A percentile compares a stretch with the other conserved stretches of the same genome.
phyloP scores from a whole-genome alignment of 2,797 vertebrate species.

The Sebastes cheni region DNA sequence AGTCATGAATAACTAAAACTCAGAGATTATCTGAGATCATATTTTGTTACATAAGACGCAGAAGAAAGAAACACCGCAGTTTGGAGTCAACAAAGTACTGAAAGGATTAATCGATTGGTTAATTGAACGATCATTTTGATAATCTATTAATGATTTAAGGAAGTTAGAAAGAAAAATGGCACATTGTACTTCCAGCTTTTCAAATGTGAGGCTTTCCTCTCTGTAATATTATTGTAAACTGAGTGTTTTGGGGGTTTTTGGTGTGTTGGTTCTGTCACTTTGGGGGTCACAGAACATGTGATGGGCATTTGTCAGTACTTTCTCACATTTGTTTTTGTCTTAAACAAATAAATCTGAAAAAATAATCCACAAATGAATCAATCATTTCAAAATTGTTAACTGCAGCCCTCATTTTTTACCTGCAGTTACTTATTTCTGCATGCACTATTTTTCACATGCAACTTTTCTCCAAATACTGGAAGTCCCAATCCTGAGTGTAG shows the following conservation, averaged over 20 bases:
- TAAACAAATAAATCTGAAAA: background rate
- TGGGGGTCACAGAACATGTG: background rate
- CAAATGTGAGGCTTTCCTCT: background rate
- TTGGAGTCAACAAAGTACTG: fast-evolving
- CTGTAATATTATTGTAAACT: background rate
- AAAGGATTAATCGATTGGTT: background rate
- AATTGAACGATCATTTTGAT: background rate
- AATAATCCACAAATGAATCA: background rate
- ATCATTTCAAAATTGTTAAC: background rate
- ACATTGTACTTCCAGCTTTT: background rate
- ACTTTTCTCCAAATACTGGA: background rate
- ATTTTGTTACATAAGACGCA: background rate
- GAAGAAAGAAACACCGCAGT: background rate
- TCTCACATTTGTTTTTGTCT: background rate
- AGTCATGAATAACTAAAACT: background rate
- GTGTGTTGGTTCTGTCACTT: background rate
- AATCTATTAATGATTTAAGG: background rate
- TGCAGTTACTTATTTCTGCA: background rate
- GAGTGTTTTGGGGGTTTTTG: background rate
- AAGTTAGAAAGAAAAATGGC: background rate
- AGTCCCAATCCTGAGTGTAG: background rate
- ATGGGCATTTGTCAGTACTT: background rate
- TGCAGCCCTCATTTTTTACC: background rate
- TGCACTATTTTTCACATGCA: background rate
- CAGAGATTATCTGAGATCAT: background rate